Conservation (phyloP, 37 sponge, comb jelly and placozoan genomes). For the Amphimedon queenslandica region DNA sequence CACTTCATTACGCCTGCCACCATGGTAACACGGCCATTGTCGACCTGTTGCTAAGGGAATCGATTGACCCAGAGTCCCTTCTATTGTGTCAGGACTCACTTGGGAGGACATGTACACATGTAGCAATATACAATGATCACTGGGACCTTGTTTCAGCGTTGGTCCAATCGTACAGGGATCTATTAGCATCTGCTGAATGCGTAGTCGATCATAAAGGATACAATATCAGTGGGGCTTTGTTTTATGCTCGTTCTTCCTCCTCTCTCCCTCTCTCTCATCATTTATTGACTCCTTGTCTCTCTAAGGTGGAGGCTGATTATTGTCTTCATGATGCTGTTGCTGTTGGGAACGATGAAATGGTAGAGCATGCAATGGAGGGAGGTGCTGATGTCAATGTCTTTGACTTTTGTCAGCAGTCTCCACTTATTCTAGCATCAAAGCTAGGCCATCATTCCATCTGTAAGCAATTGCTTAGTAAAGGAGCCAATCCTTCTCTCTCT, state of each 20-base stretch:
- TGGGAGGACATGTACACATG: conserved; percentile 13
- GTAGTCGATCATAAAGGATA: conserved; percentile 22
- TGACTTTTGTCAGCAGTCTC: conserved; percentile 57
- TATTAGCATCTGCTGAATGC: background rate
- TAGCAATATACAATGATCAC: conserved; percentile 30
- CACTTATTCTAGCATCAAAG: conserved; percentile 41
- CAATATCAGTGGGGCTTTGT: conserved; percentile 19
- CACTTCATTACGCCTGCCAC: conserved; percentile 46
- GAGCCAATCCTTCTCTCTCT: conserved; percentile 22
- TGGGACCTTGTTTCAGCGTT: conserved; percentile 29
- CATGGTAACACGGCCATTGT: conserved; percentile 11
- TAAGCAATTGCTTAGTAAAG: conserved; percentile 16
- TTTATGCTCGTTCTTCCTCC: background rate
- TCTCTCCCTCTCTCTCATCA: background rate
- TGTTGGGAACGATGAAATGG: background rate
- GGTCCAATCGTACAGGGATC: background rate
- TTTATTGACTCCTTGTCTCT: conserved; percentile 13
- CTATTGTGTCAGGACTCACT: conserved; percentile 10
- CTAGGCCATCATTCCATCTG: conserved; percentile 23
- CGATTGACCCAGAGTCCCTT: background rate
- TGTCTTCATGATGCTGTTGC: conserved; percentile 18
- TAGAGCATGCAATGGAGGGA: background rate
- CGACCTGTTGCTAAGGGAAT: background rate
- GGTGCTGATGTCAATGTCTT: conserved; percentile 29
- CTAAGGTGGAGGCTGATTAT: conserved; percentile 35